Percentiles rank a stretch among this genome's conserved stretches.
Evolutionary conservation across 2,888 invertebrate species (phyloP).

Genomic region (Athalia circularis): DNA sequence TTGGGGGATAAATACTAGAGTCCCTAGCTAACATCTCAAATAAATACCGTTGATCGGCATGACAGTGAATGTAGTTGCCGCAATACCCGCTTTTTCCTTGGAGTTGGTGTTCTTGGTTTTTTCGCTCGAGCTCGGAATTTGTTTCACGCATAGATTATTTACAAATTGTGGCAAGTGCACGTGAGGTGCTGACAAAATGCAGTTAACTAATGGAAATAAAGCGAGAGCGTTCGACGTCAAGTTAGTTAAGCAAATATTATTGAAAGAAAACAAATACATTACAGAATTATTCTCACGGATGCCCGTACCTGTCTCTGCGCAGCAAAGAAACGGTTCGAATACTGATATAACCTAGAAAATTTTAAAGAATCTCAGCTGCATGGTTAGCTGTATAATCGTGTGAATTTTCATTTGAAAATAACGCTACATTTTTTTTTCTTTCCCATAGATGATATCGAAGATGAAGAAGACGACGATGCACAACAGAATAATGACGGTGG

Average conservation of each 20-base stretch:
- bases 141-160: slow-evolving; percentile 24
- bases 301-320: slow-evolving; percentile 75
- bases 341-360: slow-evolving; percentile 14
- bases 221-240: slow-evolving; percentile 67
- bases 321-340: slow-evolving; percentile 48
- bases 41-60: no score
- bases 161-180: slow-evolving; percentile 40
- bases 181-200: slow-evolving; percentile 60
- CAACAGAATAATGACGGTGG: slow-evolving; percentile 41
- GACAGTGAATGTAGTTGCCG: not conserved
- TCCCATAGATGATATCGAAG: slow-evolving; percentile 52
- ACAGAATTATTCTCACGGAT: slow-evolving; percentile 78
- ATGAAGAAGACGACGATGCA: slow-evolving; percentile 52
- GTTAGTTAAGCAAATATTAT: slow-evolving; percentile 72
- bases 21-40: no score
- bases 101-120: not conserved
- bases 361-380: slow-evolving; percentile 52
- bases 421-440: slow-evolving; percentile 16
- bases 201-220: slow-evolving; percentile 69
- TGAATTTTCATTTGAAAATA: not conserved
- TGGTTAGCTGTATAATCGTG: not conserved
- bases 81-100: not conserved
- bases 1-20: no score
- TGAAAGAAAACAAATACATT: slow-evolving; percentile 78
- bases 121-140: not conserved